phyloP scores from a whole-genome alignment of 2,113 vertebrate species.

The Gymnarchus niloticus region DNA sequence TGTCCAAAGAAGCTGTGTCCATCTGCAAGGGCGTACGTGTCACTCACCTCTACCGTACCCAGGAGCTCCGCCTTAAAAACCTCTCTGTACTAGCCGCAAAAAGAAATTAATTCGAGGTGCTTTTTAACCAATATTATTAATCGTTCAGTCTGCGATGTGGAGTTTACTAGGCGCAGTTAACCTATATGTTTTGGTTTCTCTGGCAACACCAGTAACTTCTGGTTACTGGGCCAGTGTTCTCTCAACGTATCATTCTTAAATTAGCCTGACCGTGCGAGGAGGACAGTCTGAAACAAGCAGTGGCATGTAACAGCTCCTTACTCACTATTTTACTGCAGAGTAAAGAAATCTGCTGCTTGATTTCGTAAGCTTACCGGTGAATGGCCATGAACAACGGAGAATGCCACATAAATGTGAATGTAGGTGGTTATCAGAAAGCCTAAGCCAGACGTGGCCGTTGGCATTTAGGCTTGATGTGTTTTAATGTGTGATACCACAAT shows the following conservation, averaged over 20 bases:
- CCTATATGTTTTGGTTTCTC: background rate
- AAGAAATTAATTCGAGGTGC: background rate
- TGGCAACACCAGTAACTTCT: background rate
- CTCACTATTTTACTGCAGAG: background rate
- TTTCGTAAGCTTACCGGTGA: background rate
- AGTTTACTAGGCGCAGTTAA: background rate
- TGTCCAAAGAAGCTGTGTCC: conserved; percentile 95
- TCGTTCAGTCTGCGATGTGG: background rate
- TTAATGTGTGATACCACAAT: background rate
- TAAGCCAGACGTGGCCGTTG: background rate
- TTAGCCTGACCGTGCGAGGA: background rate
- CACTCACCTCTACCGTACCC: background rate
- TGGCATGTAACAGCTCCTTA: background rate
- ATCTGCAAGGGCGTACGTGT: conserved; percentile 95
- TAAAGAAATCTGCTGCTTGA: background rate
- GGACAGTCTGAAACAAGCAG: background rate
- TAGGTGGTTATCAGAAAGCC: conserved; percentile 1
- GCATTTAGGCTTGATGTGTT: background rate
- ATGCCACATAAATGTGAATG: background rate
- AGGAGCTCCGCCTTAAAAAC: background rate
- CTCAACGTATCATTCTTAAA: background rate
- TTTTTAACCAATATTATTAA: background rate
- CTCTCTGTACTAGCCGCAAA: conserved; percentile 3
- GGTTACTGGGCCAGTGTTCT: background rate
- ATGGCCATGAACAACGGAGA: no score